Percentiles rank a stretch among this genome's conserved stretches.
Evolutionary conservation across 1,140 invertebrate species (phyloP).

Genomic region (Sarcophaga peregrina): DNA sequence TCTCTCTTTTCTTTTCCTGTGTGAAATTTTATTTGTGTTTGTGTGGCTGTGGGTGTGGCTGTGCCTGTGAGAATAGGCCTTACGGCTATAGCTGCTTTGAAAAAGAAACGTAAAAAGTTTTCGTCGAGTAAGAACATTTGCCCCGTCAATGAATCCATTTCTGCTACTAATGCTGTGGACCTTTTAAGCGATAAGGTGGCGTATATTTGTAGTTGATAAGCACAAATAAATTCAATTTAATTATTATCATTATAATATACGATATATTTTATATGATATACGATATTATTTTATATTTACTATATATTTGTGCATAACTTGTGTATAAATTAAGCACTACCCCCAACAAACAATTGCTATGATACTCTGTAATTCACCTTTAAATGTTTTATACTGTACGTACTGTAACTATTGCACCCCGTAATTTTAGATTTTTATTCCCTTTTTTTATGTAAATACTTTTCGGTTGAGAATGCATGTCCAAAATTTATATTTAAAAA

Average conservation of each 20-base stretch:
- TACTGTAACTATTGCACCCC: slow-evolving; percentile 17
- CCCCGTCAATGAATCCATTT: slow-evolving; percentile 67
- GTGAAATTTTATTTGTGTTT: neutral
- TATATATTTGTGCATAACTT: neutral
- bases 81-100: slow-evolving; percentile 75
- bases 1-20: neutral
- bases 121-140: slow-evolving; percentile 78
- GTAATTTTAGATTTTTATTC: neutral
- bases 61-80: slow-evolving; percentile 64
- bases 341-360: neutral
- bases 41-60: neutral
- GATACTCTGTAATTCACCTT: neutral
- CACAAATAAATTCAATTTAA: neutral
- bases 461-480: too few relatives aligned
- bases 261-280: neutral
- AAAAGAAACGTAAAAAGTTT: slow-evolving; percentile 83
- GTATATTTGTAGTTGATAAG: slow-evolving; percentile 48
- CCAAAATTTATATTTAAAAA: neutral
- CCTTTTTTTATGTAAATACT: too few relatives aligned
- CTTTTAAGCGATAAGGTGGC: slow-evolving; percentile 49
- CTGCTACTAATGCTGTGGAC: slow-evolving; percentile 52
- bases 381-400: slow-evolving; percentile 5
- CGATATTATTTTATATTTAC: neutral
- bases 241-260: slow-evolving; percentile 40
- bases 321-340: slow-evolving; percentile 31